Conservation (phyloP, 2,113 vertebrate species). For the Orcinus orca region DNA sequence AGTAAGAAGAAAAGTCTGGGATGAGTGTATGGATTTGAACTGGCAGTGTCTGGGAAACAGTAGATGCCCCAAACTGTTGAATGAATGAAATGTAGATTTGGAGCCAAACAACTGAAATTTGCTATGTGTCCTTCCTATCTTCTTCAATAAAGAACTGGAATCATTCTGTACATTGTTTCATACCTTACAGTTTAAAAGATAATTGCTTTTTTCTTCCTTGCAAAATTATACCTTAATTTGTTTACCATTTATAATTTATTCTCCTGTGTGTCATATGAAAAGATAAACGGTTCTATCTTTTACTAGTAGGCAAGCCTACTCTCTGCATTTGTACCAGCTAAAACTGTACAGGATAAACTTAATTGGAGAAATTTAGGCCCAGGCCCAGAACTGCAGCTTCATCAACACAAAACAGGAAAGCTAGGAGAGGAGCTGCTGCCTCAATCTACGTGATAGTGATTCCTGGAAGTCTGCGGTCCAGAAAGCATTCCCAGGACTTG, state of each 20-base stretch:
- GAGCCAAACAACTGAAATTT: slow-evolving; percentile 1
- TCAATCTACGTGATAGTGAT: not conserved
- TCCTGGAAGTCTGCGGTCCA: not conserved
- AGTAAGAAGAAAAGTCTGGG: not conserved
- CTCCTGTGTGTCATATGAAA: not conserved
- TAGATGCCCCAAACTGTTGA: not conserved
- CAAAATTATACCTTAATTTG: not conserved
- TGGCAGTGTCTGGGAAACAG: not conserved
- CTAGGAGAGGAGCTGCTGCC: not conserved
- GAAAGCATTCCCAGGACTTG: slow-evolving; percentile 14
- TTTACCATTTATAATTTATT: not conserved
- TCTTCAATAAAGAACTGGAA: not conserved
- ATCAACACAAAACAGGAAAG: not conserved
- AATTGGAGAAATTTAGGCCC: not conserved
- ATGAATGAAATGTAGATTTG: not conserved
- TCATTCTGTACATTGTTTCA: slow-evolving; percentile 2
- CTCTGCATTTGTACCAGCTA: not conserved
- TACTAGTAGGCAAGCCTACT: not conserved
- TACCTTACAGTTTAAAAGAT: not conserved
- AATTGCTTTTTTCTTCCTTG: not conserved
- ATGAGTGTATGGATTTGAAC: not conserved
- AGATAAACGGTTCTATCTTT: not conserved
- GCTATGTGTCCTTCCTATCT: not conserved
- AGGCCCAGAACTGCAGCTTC: not conserved
- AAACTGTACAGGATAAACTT: not conserved